Percentiles rank a stretch among this genome's conserved stretches.
phyloP scores from a whole-genome alignment of 1,140 invertebrate genomes.

The Ectropis grisescens region DNA sequence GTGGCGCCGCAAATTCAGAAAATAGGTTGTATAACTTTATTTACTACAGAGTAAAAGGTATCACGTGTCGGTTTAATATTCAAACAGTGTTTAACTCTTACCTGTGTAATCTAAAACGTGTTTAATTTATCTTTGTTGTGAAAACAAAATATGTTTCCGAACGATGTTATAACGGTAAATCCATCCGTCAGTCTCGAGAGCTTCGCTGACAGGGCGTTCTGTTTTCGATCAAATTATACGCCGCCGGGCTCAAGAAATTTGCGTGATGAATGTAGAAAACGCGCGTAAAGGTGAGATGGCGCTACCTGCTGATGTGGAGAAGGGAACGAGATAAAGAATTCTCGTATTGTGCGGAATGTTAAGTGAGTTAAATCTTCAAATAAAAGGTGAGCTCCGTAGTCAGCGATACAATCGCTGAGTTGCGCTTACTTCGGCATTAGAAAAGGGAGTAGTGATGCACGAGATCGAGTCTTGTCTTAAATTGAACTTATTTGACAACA shows the following conservation, averaged over 20 bases:
- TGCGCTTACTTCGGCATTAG: slow-evolving; percentile 41
- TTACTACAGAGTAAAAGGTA: no score
- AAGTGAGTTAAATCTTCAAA: slow-evolving; percentile 62
- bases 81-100: no score
- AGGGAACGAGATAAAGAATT: slow-evolving; percentile 32
- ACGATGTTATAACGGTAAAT: no score
- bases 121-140: no score
- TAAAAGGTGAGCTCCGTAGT: slow-evolving; percentile 54
- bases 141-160: no score
- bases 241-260: slow-evolving; percentile 30
- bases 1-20: no score
- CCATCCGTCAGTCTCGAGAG: background rate
- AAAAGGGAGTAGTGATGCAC: no score
- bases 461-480: no score
- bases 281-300: slow-evolving; percentile 21
- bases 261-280: slow-evolving; percentile 37
- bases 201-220: slow-evolving; percentile 10
- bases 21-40: no score
- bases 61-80: no score
- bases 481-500: no score
- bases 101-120: no score
- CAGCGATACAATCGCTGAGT: slow-evolving; percentile 41
- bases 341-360: slow-evolving; percentile 50
- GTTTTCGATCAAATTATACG: slow-evolving; percentile 57
- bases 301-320: slow-evolving; percentile 22